Conservation (phyloP, 2,888 invertebrate genomes). For the Pyrochroa serraticornis region DNA sequence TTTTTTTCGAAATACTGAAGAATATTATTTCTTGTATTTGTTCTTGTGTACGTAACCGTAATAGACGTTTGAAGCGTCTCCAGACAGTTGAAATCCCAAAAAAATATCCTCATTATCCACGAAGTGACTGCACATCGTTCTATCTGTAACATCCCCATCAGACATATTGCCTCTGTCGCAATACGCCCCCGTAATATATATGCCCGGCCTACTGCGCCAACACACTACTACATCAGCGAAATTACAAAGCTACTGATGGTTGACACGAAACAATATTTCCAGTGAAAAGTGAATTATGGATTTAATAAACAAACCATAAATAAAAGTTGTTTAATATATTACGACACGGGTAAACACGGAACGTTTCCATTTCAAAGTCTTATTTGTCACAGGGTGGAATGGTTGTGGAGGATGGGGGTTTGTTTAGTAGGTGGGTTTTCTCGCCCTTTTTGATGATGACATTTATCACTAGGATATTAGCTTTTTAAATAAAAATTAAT, state of each 20-base stretch:
- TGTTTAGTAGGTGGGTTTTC: constrained; percentile 1
- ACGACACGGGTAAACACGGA: constrained; percentile 37
- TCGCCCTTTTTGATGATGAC: constrained; percentile 9
- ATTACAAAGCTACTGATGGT: constrained; percentile 28
- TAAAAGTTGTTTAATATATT: constrained; percentile 44
- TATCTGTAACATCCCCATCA: not conserved
- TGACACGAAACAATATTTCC: constrained; percentile 40
- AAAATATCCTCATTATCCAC: not conserved
- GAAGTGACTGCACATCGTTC: not conserved
- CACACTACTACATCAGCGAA: constrained; percentile 20
- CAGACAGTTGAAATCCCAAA: not conserved
- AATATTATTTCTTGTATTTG: too few species aligned
- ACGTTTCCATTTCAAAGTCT: constrained; percentile 39
- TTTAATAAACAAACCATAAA: constrained; percentile 48
- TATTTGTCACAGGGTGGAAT: constrained; percentile 36
- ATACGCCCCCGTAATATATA: not conserved
- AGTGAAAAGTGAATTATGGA: constrained; percentile 42
- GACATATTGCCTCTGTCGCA: not conserved
- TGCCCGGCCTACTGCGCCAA: not conserved
- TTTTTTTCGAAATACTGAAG: too few species aligned
- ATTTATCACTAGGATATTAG: constrained; percentile 13
- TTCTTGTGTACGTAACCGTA: not conserved
- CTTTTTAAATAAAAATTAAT: constrained; percentile 10
- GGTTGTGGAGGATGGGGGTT: not conserved
- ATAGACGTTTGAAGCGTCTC: not conserved